Conservation (phyloP, 2,113 vertebrate genomes). For the Platichthys stellatus region DNA sequence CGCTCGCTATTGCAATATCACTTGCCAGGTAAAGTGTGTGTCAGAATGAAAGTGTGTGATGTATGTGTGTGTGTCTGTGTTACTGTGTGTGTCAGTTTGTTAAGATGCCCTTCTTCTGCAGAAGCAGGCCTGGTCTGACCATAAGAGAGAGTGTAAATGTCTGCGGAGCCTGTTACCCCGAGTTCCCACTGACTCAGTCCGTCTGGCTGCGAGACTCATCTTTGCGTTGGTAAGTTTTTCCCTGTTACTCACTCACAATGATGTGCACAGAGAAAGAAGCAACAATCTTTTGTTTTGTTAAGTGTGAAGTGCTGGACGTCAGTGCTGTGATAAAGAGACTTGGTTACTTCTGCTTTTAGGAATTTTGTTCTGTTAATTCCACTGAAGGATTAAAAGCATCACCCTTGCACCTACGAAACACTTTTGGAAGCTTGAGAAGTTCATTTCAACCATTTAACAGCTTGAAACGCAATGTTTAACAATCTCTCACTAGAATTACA, state of each 20-base stretch:
- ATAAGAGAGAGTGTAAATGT: conserved; percentile 92
- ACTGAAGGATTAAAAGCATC: background rate
- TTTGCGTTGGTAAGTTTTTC: conserved; percentile 87
- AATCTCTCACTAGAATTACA: too few species aligned
- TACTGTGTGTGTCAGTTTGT: conserved; percentile 13
- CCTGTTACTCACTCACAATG: background rate
- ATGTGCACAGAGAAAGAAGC: background rate
- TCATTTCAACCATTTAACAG: background rate
- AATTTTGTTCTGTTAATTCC: background rate
- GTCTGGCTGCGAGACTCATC: conserved; percentile 89
- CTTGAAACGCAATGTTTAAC: too few species aligned
- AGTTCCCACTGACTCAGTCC: conserved; percentile 91
- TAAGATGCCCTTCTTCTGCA: conserved; percentile 64
- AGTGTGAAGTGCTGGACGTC: background rate
- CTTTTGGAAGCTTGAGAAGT: background rate
- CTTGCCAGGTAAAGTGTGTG: conserved; percentile 89
- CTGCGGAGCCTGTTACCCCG: conserved; percentile 85
- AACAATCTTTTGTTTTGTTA: background rate
- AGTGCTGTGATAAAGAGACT: background rate
- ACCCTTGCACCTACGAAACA: background rate
- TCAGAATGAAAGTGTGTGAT: background rate
- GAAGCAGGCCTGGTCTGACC: conserved; percentile 91
- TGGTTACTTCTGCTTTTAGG: background rate
- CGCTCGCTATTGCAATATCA: conserved; percentile 89
- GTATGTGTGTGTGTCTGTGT: background rate